A percentile compares a stretch with the other conserved stretches of the same genome.
phyloP scores from a whole-genome alignment of 1,140 invertebrate species.

The Bombus confusus region DNA sequence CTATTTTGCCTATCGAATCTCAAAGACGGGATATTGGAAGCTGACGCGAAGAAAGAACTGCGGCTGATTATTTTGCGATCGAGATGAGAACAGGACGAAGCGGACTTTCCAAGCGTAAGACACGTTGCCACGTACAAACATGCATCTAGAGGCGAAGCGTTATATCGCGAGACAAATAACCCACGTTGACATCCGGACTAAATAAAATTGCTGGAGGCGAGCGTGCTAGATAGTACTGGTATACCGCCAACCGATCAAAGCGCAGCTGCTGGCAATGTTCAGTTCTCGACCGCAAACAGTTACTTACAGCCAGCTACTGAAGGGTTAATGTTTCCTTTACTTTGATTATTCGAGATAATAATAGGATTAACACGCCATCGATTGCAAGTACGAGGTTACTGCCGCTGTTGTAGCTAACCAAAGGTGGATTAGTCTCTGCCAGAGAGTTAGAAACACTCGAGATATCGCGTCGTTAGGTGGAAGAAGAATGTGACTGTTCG shows the following conservation, averaged over 20 bases:
- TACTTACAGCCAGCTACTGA: background rate
- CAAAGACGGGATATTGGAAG: background rate
- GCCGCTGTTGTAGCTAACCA: background rate
- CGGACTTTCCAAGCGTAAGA: constrained; percentile 4
- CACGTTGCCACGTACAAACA: constrained; percentile 3
- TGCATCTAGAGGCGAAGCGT: constrained; percentile 12
- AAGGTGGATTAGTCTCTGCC: background rate
- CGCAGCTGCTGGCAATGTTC: constrained; percentile 5
- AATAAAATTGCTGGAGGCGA: constrained; percentile 24
- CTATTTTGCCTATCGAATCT: background rate
- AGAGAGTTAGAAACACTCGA: background rate
- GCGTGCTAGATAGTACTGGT: background rate
- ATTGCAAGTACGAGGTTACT: background rate
- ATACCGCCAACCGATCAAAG: constrained; percentile 18
- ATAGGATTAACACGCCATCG: background rate
- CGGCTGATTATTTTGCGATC: constrained; percentile 11
- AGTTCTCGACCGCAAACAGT: constrained; percentile 28
- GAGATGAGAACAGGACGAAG: background rate
- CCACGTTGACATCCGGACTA: background rate
- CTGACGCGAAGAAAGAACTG: too few relatives aligned
- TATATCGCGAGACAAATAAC: constrained; percentile 13
- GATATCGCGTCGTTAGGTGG: background rate
- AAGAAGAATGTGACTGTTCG: background rate
- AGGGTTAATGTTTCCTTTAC: constrained; percentile 4
- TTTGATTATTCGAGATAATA: background rate